A percentile compares a stretch with the other conserved stretches of the same genome.
phyloP scores from a whole-genome alignment of 2,113 vertebrate genomes.

The Corythaixoides concolor region DNA sequence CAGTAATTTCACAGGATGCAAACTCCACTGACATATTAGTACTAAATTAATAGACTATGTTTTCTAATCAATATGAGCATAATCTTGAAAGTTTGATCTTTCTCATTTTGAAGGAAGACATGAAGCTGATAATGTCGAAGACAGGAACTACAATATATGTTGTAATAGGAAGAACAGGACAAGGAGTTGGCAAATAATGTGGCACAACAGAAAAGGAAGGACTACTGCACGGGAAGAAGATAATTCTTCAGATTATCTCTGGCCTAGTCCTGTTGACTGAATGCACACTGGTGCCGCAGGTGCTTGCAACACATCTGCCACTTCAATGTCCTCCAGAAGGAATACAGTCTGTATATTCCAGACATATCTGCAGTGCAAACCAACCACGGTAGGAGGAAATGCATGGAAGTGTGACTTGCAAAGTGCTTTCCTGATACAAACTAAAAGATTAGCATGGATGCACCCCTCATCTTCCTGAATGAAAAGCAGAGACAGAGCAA shows the following conservation, averaged over 20 bases:
- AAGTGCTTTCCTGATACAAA: neutral
- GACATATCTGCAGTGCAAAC: neutral
- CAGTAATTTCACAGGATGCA: neutral
- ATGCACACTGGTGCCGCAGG: too few relatives aligned
- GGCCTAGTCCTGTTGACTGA: neutral
- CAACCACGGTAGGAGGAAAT: neutral
- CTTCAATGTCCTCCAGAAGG: neutral
- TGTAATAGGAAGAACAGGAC: neutral
- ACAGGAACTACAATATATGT: neutral
- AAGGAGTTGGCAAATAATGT: neutral
- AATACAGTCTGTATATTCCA: neutral
- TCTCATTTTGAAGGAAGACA: neutral
- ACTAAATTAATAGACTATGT: neutral
- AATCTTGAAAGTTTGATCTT: neutral
- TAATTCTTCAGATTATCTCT: neutral
- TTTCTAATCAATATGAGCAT: neutral
- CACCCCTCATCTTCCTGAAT: neutral
- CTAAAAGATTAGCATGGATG: neutral
- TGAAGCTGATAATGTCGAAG: neutral
- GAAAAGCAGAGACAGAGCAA: neutral
- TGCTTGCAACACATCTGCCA: neutral
- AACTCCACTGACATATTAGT: neutral
- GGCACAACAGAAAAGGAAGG: neutral
- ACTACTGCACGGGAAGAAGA: neutral
- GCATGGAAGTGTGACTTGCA: neutral